Conservation (phyloP, 1,140 invertebrate species). For the Maconellicoccus hirsutus region DNA sequence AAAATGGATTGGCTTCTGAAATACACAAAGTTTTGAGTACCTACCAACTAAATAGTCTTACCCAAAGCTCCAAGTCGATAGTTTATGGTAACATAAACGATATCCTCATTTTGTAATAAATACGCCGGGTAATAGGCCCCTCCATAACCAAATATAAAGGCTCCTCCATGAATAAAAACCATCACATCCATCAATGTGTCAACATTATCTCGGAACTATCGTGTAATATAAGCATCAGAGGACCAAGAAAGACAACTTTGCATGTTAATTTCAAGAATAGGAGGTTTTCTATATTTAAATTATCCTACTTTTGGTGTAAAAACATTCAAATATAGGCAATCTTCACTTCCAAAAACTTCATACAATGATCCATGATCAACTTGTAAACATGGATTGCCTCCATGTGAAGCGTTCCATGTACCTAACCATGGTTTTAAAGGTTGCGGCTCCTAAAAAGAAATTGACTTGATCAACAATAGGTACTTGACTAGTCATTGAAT, state of each 20-base stretch:
- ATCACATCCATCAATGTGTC: constrained; percentile 36
- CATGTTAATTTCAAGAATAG: neutral
- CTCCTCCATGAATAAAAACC: constrained; percentile 46
- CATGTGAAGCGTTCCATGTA: constrained; percentile 26
- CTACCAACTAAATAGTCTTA: constrained; percentile 22
- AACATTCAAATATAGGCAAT: constrained; percentile 32
- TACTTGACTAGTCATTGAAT: neutral
- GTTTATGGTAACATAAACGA: constrained; percentile 39
- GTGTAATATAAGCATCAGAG: neutral
- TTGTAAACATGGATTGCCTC: constrained; percentile 25
- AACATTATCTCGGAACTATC: neutral
- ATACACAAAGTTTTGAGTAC: neutral
- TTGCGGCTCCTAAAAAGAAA: constrained; percentile 25
- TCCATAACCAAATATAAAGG: constrained; percentile 43
- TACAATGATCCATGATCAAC: constrained; percentile 17
- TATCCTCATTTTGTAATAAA: constrained; percentile 41
- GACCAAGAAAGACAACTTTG: neutral
- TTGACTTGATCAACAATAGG: no score
- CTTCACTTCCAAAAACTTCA: constrained; percentile 26
- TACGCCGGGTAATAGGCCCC: constrained; percentile 40
- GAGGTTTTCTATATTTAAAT: neutral
- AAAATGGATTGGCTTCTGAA: no score
- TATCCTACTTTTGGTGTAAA: constrained; percentile 30
- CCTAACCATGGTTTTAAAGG: constrained; percentile 28
- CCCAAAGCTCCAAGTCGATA: constrained; percentile 37